These are phyloP conservation scores for Drosophila auraria DNA, from an alignment of 1,140 invertebrate genomes.

Conservation along the genomic window DNA sequence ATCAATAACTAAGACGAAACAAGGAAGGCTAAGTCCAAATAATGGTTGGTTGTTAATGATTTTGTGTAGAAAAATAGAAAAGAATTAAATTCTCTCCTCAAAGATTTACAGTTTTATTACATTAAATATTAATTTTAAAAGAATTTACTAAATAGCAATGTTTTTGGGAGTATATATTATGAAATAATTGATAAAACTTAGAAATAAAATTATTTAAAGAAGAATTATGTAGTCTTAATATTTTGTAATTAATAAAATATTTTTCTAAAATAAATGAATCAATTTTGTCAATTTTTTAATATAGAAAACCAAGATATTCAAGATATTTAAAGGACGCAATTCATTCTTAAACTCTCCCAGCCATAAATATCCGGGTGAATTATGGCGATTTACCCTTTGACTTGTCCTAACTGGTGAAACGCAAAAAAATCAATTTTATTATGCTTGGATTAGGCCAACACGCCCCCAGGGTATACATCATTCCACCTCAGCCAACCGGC, in stretches of 20 bases:
- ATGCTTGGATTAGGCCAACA: constrained; percentile 27
- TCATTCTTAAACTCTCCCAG: not conserved
- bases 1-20: not conserved
- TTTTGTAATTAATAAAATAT: not conserved
- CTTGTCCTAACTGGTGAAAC: not conserved
- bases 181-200: not conserved
- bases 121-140: too few relatives aligned
- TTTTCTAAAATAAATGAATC: not conserved
- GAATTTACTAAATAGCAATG: not conserved
- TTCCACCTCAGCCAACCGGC: constrained; percentile 13
- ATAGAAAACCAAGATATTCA: not conserved
- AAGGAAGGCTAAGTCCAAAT: not conserved
- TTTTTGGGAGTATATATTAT: not conserved
- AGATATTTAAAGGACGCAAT: not conserved
- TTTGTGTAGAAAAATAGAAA: not conserved
- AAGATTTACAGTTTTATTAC: not conserved
- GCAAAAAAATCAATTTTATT: constrained; percentile 35
- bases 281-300: not conserved
- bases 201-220: not conserved
- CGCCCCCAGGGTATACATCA: constrained; percentile 31
- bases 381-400: constrained; percentile 12
- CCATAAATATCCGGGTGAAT: constrained; percentile 11
- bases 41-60: not conserved
- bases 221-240: accelerated
- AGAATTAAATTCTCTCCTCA: too few relatives aligned